Evolutionary conservation across 2,888 invertebrate genomes (phyloP), one percentile per base, ranked within the genome.

Genomic region (Perizoma affinitatum): DNA sequence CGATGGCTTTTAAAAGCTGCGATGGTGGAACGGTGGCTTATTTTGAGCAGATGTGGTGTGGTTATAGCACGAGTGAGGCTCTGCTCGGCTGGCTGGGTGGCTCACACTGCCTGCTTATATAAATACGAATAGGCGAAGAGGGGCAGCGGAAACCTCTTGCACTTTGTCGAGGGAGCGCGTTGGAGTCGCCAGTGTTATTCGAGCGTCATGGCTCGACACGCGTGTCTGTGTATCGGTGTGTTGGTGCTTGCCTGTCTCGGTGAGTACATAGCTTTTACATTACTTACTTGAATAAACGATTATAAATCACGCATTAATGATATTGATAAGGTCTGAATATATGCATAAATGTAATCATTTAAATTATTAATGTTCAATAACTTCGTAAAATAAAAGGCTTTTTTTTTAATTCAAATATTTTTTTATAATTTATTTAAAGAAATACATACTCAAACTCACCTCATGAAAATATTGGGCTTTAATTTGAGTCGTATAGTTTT

Each of bases 121-220:
- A 92, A 91, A 91, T 89, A 90, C 89, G 89, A 90, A 89, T 89
- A 89, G 87, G 83, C 87, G 88, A 90, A 90, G 92, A 91, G 92
- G 92, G 92, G 92, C 90, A 82, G 75, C 79, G 81, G 82, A 84
- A 78, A 89, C 86, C 85, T 90, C 89, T 87, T 90, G 90, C 90
- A 90, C 89, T 91, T 91, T 90, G 87, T 84, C 86, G 84, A 80
- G 80, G 82, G 84, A 79, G 85, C 83, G 81, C 86, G 83, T 80
- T 82, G 82, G 81, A 81, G 76, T 78, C 80, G 79, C 85, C 90
- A 90, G 90, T 90, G 84, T 82, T 82, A 82, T 82, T 84, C 90
- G 90, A 90, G 91, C 91, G 85, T 80, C 86, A 93, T 93, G 93
- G 91, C 93, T 88, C 92, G 93, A 87, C 87, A 84, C 88, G 87